Evolutionary conservation across 2,797 vertebrate species (phyloP).

Genomic region (Halcyon badia): DNA sequence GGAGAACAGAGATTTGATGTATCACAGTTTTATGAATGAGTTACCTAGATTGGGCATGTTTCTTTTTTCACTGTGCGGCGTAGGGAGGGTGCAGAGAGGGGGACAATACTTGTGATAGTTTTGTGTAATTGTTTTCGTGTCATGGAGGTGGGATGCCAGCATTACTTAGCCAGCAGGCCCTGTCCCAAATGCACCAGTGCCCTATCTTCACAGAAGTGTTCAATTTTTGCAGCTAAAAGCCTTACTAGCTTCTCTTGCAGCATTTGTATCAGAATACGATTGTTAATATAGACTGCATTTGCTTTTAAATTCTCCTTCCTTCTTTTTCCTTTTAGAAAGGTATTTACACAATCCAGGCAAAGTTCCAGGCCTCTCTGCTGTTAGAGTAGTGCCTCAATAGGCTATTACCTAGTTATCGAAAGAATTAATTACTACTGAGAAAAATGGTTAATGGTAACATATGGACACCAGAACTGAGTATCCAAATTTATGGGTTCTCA

Average conservation of each 20-base stretch:
- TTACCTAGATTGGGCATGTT: background rate
- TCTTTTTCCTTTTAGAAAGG: background rate
- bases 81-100: background rate
- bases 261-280: background rate
- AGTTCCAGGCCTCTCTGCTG: background rate
- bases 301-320: background rate
- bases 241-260: background rate
- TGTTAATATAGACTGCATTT: background rate
- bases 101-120: background rate
- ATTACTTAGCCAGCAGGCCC: background rate
- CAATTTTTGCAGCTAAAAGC: background rate
- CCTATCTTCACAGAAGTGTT: background rate
- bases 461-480: background rate
- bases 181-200: background rate
- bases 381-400: background rate
- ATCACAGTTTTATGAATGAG: background rate
- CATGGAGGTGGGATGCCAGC: background rate
- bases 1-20: background rate
- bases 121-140: background rate
- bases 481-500: background rate
- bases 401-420: background rate
- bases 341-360: background rate
- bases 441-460: background rate
- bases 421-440: background rate
- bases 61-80: background rate